A percentile compares a stretch with the other conserved stretches of the same genome.
Evolutionary conservation across 2,113 vertebrate species (phyloP).

Genomic region (Ptyas mucosa): DNA sequence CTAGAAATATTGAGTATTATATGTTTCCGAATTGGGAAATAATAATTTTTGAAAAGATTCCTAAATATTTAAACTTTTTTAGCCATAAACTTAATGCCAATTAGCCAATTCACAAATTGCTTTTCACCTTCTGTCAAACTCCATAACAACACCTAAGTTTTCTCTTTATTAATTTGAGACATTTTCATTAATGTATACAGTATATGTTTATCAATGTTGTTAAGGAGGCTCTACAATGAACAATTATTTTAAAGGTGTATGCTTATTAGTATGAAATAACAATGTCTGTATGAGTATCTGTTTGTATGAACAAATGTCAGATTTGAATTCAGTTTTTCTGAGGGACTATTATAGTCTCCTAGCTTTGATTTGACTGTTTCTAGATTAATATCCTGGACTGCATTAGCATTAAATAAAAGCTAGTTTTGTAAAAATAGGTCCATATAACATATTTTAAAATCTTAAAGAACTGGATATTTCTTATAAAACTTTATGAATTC

Average conservation of each 20-base stretch:
- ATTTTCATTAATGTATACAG: neutral
- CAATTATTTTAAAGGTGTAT: neutral
- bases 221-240: neutral
- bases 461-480: slow-evolving; percentile 25
- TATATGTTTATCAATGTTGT: neutral
- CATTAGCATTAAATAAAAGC: slow-evolving; percentile 4
- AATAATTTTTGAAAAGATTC: neutral
- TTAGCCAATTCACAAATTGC: neutral
- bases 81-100: neutral
- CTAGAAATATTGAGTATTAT: neutral
- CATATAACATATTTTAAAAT: neutral
- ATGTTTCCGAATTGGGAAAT: neutral
- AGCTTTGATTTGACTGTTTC: neutral
- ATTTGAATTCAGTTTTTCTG: neutral
- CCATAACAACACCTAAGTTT: neutral
- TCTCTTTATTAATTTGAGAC: neutral
- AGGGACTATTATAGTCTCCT: neutral
- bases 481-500: neutral
- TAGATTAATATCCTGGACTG: neutral
- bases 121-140: neutral
- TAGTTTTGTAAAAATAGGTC: neutral
- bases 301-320: neutral
- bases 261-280: neutral
- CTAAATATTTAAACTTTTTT: neutral
- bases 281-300: neutral